Evolutionary conservation across 2,797 vertebrate species (phyloP).

Genomic region (Mionectes olivaceus): DNA sequence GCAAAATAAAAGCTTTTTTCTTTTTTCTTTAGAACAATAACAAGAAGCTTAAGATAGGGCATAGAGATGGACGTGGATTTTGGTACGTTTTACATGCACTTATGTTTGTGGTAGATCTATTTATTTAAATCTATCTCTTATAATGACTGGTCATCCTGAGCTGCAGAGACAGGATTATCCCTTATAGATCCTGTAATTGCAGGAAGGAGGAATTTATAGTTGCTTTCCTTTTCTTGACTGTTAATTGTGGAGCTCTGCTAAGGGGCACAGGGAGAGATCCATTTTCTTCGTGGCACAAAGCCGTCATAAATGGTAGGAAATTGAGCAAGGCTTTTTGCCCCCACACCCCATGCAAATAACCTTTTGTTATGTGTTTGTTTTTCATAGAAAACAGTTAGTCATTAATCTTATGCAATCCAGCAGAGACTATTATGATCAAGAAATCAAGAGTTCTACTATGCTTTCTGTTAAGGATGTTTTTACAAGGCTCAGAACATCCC

Average conservation of each 20-base stretch:
- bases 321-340: not conserved
- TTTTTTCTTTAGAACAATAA: not conserved
- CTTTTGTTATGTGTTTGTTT: slow-evolving; percentile 7
- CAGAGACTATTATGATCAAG: not conserved
- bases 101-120: not conserved
- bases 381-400: not conserved
- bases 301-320: not conserved
- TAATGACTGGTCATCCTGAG: not conserved
- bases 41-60: not conserved
- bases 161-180: not conserved
- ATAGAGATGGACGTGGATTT: not conserved
- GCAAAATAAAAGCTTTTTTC: not conserved
- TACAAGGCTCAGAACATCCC: not conserved
- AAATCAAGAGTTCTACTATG: not conserved
- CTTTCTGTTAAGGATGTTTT: slow-evolving; percentile 8
- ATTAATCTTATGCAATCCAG: not conserved
- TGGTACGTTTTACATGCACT: not conserved
- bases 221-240: slow-evolving; percentile 32
- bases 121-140: slow-evolving; percentile 21
- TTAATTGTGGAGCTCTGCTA: not conserved
- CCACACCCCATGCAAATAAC: not conserved
- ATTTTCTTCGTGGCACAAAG: slow-evolving; percentile 5
- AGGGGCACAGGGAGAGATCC: not conserved
- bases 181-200: slow-evolving; percentile 8
- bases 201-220: slow-evolving; percentile 7